Base-by-base conservation (phyloP, 2,888 invertebrate genomes). In the Eilema caniola region DNA sequence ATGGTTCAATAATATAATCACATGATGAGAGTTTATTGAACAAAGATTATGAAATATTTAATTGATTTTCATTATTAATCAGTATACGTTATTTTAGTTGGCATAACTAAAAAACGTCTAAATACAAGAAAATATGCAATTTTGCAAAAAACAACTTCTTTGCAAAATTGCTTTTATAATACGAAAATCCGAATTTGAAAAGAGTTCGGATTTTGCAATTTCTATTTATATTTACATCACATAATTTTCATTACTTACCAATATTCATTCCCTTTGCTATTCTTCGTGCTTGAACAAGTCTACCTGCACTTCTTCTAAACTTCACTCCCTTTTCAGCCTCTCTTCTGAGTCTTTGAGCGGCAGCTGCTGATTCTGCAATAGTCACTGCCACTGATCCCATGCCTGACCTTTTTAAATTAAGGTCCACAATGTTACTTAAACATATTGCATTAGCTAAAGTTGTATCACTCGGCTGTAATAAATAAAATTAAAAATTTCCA, bases 211-310 rank as follows among this genome's bases (percentile, higher is more conserved):
- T n/a, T n/a, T n/a, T n/a, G n/a, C n/a, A n/a, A n/a, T n/a, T n/a
- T n/a, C n/a, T n/a, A n/a, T n/a, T n/a, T n/a, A 5, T 3, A 5
- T 59, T 25, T 33, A 20, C 56, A 25, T 20, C 11, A 16, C 20
- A 67, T 25, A n/a, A 24, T 53, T 63, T 68, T 24, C 31, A 28
- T 41, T 56, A 66, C 78, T 75, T 82, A 94, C 95, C 94, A 74
- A 95, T 94, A 83, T 95, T 95, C 94, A 95, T 91, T 67, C 94
- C 93, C 78, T 92, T 95, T 16, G 92, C 95, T 66, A 95, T 91
- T 76, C 95, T 86, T 62, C 91, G 85, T 23, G 95, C 95, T 86
- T 95, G 95, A 33, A 95, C 88, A 71, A 95, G 90, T 85, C 93
- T 89, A 37, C 95, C 89, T 62, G 95, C 95, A 83, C 95, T 95